phyloP scores from a whole-genome alignment of 2,888 invertebrate genomes.

The Ceramica pisi region DNA sequence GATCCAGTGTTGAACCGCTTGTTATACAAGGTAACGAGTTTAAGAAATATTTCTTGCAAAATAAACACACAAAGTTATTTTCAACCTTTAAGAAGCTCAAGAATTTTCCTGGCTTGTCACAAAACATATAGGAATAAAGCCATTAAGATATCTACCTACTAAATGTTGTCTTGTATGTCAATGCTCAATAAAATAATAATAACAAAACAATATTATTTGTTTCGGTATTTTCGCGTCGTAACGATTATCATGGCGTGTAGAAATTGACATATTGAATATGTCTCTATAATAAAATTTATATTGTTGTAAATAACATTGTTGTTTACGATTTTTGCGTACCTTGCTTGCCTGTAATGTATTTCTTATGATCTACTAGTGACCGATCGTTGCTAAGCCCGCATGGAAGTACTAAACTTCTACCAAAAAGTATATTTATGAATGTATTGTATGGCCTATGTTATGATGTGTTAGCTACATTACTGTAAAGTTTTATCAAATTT shows the following conservation, averaged over 20 bases:
- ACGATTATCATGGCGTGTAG: background rate
- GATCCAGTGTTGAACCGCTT: background rate
- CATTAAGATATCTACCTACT: background rate
- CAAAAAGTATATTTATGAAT: too few species aligned
- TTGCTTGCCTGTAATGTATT: background rate
- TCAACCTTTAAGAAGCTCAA: background rate
- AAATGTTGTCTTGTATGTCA: background rate
- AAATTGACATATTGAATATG: background rate
- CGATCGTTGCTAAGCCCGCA: too few species aligned
- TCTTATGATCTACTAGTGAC: background rate
- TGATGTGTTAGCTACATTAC: too few species aligned
- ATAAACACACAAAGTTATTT: background rate
- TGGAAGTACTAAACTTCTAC: too few species aligned
- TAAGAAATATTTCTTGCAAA: too few species aligned
- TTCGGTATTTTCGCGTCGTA: slow-evolving; percentile 7
- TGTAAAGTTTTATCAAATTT: too few species aligned
- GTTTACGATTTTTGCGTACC: background rate
- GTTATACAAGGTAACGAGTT: background rate
- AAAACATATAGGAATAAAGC: background rate
- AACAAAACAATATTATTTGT: slow-evolving; percentile 13
- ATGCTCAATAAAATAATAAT: slow-evolving; percentile 10
- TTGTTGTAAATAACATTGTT: background rate
- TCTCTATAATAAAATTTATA: background rate
- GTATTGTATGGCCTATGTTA: too few species aligned
- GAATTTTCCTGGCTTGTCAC: background rate